phyloP scores from a whole-genome alignment of 2,113 vertebrate genomes.

The Eira barbara region DNA sequence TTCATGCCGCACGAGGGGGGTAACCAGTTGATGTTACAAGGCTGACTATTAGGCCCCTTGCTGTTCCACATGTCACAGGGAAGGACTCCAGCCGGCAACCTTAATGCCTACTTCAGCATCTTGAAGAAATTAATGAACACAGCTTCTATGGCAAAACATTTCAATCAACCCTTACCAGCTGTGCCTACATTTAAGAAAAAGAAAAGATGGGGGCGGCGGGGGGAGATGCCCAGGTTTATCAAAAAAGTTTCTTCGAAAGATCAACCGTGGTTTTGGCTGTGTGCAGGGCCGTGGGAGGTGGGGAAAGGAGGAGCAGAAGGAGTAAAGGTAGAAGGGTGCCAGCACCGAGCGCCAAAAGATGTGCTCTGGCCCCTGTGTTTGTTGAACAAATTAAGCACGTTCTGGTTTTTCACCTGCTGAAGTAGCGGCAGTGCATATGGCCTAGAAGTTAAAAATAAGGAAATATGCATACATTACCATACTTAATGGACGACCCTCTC shows the following conservation, averaged over 20 bases:
- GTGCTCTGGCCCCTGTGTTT: slow-evolving; percentile 90
- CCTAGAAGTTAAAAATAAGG: slow-evolving; percentile 98
- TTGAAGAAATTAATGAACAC: slow-evolving; percentile 91
- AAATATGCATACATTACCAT: slow-evolving; percentile 99
- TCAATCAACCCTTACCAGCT: slow-evolving; percentile 90
- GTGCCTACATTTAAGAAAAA: slow-evolving; percentile 82
- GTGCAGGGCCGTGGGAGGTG: slow-evolving; percentile 36
- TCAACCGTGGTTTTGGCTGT: slow-evolving; percentile 68
- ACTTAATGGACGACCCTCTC: slow-evolving; percentile 98
- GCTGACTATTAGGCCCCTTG: slow-evolving; percentile 89
- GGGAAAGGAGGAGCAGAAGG: slow-evolving; percentile 52
- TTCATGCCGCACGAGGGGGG: slow-evolving; percentile 90
- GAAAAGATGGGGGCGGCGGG: slow-evolving; percentile 11
- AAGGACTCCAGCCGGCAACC: slow-evolving; percentile 90
- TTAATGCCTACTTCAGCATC: slow-evolving; percentile 90
- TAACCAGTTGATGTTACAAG: slow-evolving; percentile 91
- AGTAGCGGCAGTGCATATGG: slow-evolving; percentile 96
- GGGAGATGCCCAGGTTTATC: slow-evolving; percentile 69
- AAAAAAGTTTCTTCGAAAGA: slow-evolving; percentile 82
- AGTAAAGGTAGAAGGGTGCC: slow-evolving; percentile 80
- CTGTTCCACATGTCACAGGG: slow-evolving; percentile 90
- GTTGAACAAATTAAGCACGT: slow-evolving; percentile 98
- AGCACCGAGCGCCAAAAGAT: slow-evolving; percentile 84
- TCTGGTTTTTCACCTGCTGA: slow-evolving; percentile 96
- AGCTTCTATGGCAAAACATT: slow-evolving; percentile 89